Evolutionary conservation across 2,797 vertebrate genomes (phyloP).

Genomic region (Corythornis leucogaster): DNA sequence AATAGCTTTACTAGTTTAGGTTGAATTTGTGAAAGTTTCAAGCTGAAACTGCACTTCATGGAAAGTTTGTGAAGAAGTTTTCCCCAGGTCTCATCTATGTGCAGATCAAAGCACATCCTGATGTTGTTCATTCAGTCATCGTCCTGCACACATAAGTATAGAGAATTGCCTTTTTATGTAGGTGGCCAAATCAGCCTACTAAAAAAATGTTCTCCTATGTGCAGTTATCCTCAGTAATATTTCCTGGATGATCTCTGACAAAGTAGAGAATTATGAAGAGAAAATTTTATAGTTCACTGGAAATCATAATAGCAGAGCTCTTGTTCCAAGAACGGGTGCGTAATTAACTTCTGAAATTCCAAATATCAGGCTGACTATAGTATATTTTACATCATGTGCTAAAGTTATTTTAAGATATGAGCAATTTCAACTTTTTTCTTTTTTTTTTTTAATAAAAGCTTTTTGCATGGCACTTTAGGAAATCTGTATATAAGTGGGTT

Average conservation of each 20-base stretch:
- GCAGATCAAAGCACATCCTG: neutral
- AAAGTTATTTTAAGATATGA: conserved; percentile 79
- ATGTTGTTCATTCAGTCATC: neutral
- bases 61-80: neutral
- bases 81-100: neutral
- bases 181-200: neutral
- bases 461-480: conserved; percentile 73
- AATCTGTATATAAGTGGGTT: conserved; percentile 77
- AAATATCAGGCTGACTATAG: conserved; percentile 74
- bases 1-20: neutral
- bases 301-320: conserved; percentile 68
- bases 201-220: neutral
- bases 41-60: neutral
- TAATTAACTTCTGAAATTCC: conserved; percentile 77
- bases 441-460: conserved; percentile 80
- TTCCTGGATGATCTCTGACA: neutral
- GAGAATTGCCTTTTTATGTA: neutral
- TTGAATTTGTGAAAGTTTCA: neutral
- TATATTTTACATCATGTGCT: conserved; percentile 71
- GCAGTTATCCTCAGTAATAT: neutral
- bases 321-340: conserved; percentile 52
- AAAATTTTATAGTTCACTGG: conserved; percentile 37
- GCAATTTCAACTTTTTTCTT: conserved; percentile 74
- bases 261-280: neutral
- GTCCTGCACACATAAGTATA: neutral